Evolutionary conservation across 2,888 invertebrate genomes (phyloP).

Genomic region (Acronicta psi): DNA sequence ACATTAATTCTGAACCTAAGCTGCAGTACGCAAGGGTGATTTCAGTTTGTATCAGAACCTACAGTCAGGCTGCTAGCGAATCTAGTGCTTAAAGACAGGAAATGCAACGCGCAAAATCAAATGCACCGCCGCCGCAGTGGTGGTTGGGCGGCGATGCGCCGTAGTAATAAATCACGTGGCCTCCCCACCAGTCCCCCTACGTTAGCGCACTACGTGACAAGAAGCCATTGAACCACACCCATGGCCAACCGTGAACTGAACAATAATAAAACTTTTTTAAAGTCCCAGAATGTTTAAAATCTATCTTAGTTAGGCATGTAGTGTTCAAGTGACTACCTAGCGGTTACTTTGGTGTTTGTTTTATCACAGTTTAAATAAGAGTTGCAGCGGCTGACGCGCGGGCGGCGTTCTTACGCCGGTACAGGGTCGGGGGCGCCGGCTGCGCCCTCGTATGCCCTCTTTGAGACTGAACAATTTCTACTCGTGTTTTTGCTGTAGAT

Average conservation of each 20-base stretch:
- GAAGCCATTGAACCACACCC: conserved; percentile 74
- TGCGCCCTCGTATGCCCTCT: conserved; percentile 78
- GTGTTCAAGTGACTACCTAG: conserved; percentile 44
- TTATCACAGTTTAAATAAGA: conserved; percentile 58
- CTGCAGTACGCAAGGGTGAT: conserved; percentile 29
- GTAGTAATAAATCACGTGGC: conserved; percentile 69
- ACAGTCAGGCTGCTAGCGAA: conserved; percentile 26
- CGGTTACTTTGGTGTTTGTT: conserved; percentile 56
- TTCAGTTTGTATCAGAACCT: conserved; percentile 29
- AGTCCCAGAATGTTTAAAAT: not conserved
- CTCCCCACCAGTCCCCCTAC: conserved; percentile 51
- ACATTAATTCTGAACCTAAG: conserved; percentile 21
- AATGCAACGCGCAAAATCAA: conserved; percentile 72
- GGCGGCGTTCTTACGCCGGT: conserved; percentile 49
- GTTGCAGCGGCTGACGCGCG: conserved; percentile 47
- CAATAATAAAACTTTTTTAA: conserved; percentile 19
- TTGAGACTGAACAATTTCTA: conserved; percentile 71
- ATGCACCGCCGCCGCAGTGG: conserved; percentile 59
- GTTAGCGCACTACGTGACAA: conserved; percentile 59
- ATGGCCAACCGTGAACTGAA: conserved; percentile 51
- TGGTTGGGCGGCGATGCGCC: conserved; percentile 52
- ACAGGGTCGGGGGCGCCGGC: conserved; percentile 72
- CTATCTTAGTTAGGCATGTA: conserved; percentile 12
- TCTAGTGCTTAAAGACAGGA: conserved; percentile 44
- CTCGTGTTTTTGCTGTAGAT: conserved; percentile 66